Percentiles rank a stretch among this genome's conserved stretches.
Evolutionary conservation across 1,140 invertebrate species (phyloP).

Genomic region (Notospermus geniculatus): DNA sequence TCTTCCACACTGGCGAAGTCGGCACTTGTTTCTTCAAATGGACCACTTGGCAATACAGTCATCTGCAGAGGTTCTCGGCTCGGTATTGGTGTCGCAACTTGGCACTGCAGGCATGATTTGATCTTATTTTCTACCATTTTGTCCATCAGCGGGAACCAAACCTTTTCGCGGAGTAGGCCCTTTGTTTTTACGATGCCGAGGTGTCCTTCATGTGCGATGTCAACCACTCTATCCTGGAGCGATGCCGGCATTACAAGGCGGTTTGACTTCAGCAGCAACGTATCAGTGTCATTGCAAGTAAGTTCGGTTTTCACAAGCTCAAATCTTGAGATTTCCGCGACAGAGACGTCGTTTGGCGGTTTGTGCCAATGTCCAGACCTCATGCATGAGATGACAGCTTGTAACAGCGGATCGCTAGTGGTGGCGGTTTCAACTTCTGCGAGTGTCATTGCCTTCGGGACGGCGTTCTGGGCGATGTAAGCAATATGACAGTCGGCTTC

Average conservation of each 20-base stretch:
- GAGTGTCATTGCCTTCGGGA: not conserved
- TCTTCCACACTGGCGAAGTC: slow-evolving; percentile 28
- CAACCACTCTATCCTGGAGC: slow-evolving; percentile 23
- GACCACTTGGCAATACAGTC: slow-evolving; percentile 24
- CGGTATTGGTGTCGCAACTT: slow-evolving; percentile 16
- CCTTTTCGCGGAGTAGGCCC: slow-evolving; percentile 35
- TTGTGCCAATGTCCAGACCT: not conserved
- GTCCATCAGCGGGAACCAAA: slow-evolving; percentile 46
- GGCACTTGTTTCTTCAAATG: slow-evolving; percentile 27
- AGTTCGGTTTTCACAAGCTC: not conserved
- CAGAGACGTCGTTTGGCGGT: not conserved
- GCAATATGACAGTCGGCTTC: not conserved
- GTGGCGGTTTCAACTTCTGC: not conserved
- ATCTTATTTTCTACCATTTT: slow-evolving; percentile 30
- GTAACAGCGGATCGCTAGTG: not conserved
- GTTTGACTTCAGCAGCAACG: slow-evolving; percentile 9
- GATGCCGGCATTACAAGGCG: slow-evolving; percentile 27
- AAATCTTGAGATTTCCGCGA: not conserved
- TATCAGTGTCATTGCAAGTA: not conserved
- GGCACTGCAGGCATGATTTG: slow-evolving; percentile 35
- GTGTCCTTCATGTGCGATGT: slow-evolving; percentile 31
- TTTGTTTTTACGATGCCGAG: slow-evolving; percentile 39
- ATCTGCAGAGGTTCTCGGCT: slow-evolving; percentile 29
- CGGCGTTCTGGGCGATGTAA: not conserved
- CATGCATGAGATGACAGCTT: not conserved